Evolutionary conservation across 1,140 invertebrate genomes (phyloP), one percentile per base, ranked within the genome.

Genomic region (Drosophila grimshawi): DNA sequence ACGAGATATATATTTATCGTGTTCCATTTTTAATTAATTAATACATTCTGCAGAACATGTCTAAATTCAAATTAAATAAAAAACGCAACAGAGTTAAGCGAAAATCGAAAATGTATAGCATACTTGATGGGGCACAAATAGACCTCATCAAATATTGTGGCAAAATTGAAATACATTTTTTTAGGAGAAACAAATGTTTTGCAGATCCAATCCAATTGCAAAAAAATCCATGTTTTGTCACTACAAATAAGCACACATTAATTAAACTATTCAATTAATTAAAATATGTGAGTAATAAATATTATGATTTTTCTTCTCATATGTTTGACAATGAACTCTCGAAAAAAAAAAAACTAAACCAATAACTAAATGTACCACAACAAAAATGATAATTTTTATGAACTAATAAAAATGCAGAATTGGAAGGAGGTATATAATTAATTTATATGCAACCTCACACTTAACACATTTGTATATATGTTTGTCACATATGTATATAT

Each of bases 401-500:
- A 60, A 85, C 62, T 56, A 62, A 75, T 74, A 76, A 76, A 80
- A 73, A 86, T 77, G 90, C 90, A 92, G 90, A 92, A 92, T 85
- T 92, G 90, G 90, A 92, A 92, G 88, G 90, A 92, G 90, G 90
- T 92, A 92, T 91, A 91, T 92, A 88, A 83, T 88, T 68, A 74
- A 83, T 78, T 85, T 89, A 89, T 88, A 89, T 89, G 77, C 74
- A 88, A 89, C 77, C 77, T 89, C 74, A 83, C 73, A 64, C 79
- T 81, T 66, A 67, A 80, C 64, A 80, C 77, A 72, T 76, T 88
- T 88, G 64, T 83, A 72, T 75, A 86, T 86, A 65, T 77, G 76
- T 86, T 83, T 63, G 46, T 59, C 82, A 85, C 81, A 85, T 73
- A 80, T 64, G 65, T 63, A 72, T 70, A 55, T 76, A 79, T 81